A percentile compares a stretch with the other conserved stretches of the same genome.
Conservation (phyloP, 64 coral and sea anemone genomes). For the Catalaphyllia jardinei region DNA sequence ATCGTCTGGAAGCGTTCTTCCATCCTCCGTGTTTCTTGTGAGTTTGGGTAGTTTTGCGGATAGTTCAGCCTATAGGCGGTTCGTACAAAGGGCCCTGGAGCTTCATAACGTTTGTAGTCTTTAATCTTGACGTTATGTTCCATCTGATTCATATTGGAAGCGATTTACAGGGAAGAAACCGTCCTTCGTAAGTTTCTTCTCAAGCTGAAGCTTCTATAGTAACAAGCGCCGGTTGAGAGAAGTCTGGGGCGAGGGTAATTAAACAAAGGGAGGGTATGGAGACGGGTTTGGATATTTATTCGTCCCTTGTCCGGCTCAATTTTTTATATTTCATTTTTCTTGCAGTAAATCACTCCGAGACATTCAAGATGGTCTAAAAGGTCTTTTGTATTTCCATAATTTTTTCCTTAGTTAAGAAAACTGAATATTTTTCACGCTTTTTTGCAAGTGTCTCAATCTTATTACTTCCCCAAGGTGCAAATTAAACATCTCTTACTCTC, state of each 20-base stretch:
- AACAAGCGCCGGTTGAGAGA: background rate
- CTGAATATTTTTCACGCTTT: too few species aligned
- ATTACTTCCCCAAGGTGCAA: too few species aligned
- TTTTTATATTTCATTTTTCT: too few species aligned
- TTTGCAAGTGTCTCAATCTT: too few species aligned
- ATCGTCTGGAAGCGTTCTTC: slow-evolving; percentile 88
- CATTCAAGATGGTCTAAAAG: too few species aligned
- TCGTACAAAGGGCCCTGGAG: slow-evolving; percentile 69
- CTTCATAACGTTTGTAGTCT: slow-evolving; percentile 82
- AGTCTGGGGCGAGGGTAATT: background rate
- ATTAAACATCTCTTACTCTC: background rate
- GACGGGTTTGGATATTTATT: too few species aligned
- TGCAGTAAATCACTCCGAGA: too few species aligned
- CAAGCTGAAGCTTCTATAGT: background rate
- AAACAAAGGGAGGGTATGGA: too few species aligned
- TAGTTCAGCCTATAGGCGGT: slow-evolving; percentile 72
- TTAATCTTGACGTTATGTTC: slow-evolving; percentile 98
- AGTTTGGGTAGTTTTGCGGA: slow-evolving; percentile 82
- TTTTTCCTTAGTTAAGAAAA: too few species aligned
- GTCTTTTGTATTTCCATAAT: too few species aligned
- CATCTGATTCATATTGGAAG: slow-evolving; percentile 94
- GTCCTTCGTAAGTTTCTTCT: background rate
- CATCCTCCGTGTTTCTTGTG: slow-evolving; percentile 70
- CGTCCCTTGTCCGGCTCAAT: too few species aligned
- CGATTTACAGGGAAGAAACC: background rate